These are phyloP conservation scores for Poeciliopsis retropinna DNA, from an alignment of 2,113 vertebrate species.

Conservation along the genomic window DNA sequence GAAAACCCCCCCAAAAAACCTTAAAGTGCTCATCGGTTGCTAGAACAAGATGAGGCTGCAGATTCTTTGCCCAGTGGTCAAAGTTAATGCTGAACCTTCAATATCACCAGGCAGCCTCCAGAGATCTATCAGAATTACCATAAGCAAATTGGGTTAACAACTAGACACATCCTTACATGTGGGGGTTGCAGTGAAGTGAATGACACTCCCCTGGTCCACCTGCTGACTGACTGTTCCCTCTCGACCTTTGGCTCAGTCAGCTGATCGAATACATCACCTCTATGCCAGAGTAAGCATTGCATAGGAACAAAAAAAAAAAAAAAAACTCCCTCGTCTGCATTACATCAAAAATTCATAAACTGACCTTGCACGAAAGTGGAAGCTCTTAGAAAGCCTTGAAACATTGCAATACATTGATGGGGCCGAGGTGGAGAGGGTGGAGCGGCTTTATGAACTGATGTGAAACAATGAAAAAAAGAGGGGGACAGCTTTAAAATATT, in stretches of 20 bases:
- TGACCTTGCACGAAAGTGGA: slow-evolving; percentile 44
- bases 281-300: slow-evolving; percentile 44
- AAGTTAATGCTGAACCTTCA: slow-evolving; percentile 70
- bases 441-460: slow-evolving; percentile 74
- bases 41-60: slow-evolving; percentile 68
- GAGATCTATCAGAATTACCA: slow-evolving; percentile 71
- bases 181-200: slow-evolving; percentile 31
- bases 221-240: slow-evolving; percentile 54
- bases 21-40: slow-evolving; percentile 59
- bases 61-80: slow-evolving; percentile 64
- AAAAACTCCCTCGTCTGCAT: slow-evolving; percentile 32
- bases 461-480: slow-evolving; percentile 48
- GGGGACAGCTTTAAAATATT: slow-evolving; percentile 77
- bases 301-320: neutral
- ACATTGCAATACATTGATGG: slow-evolving; percentile 43
- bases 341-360: slow-evolving; percentile 73
- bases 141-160: slow-evolving; percentile 73
- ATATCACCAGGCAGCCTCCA: slow-evolving; percentile 53
- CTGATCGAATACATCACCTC: slow-evolving; percentile 56
- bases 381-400: slow-evolving; percentile 57
- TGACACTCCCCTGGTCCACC: slow-evolving; percentile 32
- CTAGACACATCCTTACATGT: slow-evolving; percentile 51
- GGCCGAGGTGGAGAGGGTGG: slow-evolving; percentile 1
- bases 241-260: slow-evolving; percentile 60
- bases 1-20: too few species aligned